Percentiles rank a stretch among this genome's conserved stretches.
Evolutionary conservation across 2,797 vertebrate species (phyloP).

Genomic region (Tragelaphus eurycerus): DNA sequence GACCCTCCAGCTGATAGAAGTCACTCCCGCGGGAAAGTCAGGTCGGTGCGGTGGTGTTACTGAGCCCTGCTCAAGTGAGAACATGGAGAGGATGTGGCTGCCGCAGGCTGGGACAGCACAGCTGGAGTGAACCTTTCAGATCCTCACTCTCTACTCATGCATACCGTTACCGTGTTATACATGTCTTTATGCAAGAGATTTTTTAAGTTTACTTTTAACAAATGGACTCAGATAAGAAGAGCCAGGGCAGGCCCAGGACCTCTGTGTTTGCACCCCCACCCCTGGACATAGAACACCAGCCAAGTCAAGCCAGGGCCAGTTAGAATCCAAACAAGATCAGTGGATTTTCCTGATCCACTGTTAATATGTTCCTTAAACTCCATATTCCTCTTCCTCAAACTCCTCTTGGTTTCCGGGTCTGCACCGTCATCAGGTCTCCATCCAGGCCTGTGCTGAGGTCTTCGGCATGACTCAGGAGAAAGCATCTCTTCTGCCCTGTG

Average conservation of each 20-base stretch:
- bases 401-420: neutral
- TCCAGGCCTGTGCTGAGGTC: neutral
- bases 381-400: neutral
- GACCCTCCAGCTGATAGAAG: neutral
- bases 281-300: neutral
- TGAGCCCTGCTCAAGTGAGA: neutral
- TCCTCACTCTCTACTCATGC: neutral
- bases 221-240: neutral
- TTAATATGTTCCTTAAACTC: neutral
- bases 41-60: neutral
- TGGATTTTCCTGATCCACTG: neutral
- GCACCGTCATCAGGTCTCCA: neutral
- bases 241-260: neutral
- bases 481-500: neutral
- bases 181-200: neutral
- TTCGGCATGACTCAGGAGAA: neutral
- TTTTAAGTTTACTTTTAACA: neutral
- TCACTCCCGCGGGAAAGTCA: neutral
- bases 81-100: neutral
- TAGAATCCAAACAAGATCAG: neutral
- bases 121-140: neutral
- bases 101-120: neutral
- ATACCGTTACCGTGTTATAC: neutral
- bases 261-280: neutral
- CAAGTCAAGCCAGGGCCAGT: neutral